A percentile compares a stretch with the other conserved stretches of the same genome.
Conservation (phyloP, 37 sponge, comb jelly and placozoan species). For the Aplysina aerophoba region DNA sequence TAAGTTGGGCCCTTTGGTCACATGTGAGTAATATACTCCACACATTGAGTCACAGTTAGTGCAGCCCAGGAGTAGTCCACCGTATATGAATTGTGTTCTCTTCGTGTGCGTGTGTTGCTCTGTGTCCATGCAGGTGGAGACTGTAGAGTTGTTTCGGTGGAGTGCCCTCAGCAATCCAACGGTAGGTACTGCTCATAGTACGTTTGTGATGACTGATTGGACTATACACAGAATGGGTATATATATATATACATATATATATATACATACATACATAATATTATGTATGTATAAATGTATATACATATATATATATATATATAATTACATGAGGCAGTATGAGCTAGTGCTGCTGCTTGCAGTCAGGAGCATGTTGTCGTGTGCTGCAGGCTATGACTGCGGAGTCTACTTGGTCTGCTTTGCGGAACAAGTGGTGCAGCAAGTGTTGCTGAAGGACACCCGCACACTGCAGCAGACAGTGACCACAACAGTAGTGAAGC, state of each 20-base stretch:
- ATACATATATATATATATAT: background rate
- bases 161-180: slow-evolving; percentile 49
- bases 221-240: too few relatives aligned
- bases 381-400: slow-evolving; percentile 60
- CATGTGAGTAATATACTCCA: slow-evolving; percentile 22
- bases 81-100: too few relatives aligned
- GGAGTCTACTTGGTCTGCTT: slow-evolving; percentile 67
- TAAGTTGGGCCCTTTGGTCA: slow-evolving; percentile 32
- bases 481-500: background rate
- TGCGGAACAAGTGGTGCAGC: slow-evolving; percentile 26
- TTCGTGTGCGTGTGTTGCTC: background rate
- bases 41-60: too few relatives aligned
- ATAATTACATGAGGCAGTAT: background rate
- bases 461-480: background rate
- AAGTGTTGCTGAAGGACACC: background rate
- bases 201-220: too few relatives aligned
- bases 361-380: too few relatives aligned
- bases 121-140: background rate
- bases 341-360: background rate
- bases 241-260: too few relatives aligned
- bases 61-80: too few relatives aligned
- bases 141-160: background rate
- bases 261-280: too few relatives aligned
- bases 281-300: too few relatives aligned
- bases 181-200: too few relatives aligned